Evolutionary conservation across 2,888 invertebrate species (phyloP), one percentile per base, ranked within the genome.

Genomic region (Drosophila quinaria): DNA sequence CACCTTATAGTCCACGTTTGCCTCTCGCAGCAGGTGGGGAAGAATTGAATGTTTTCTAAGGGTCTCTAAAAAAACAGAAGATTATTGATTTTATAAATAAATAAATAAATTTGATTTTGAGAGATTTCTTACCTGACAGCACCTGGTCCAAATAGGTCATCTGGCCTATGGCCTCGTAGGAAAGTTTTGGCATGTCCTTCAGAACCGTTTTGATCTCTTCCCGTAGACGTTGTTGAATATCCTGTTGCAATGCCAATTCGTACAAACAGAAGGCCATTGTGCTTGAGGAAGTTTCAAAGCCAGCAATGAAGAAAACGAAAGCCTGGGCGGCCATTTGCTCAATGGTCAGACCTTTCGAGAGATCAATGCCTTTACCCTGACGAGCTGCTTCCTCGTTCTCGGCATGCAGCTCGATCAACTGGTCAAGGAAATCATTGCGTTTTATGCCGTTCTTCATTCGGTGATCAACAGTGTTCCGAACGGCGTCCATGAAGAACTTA

Each of bases 41-140:
- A 94, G 81, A 1, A 94, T 93, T 1, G 94, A 94, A 80, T 94
- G 93, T 75, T 94, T 94, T 2, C 95, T 92, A 88, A 94, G 92
- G 3, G 94, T 94, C 91, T 94, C 95, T 94, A 41, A 2, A 78
- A n/a, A 1, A 8, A 3, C 6, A 19, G 13, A 44, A 44, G 13
- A 5, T n/a, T 11, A n/a, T 10, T 13, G n/a, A n/a, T n/a, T n/a
- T n/a, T n/a, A n/a, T n/a, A n/a, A 1, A 6, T 0, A 8, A 3
- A 15, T 47, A 13, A n/a, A 3, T 3, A 0, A 1, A 2, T 10
- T 0, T 11, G 1, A 29, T 51, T 33, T 6, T 1, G 13, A 50
- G 11, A 0, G 1, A 0, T 31, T 11, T 67, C 70, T 74, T 65
- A 92, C 92, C 92, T 10, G 84, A 77, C 2, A 92, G 41, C 8